These are phyloP conservation scores for Polydrusus tereticollis DNA, from an alignment of 2,888 invertebrate species.

Conservation along the genomic window DNA sequence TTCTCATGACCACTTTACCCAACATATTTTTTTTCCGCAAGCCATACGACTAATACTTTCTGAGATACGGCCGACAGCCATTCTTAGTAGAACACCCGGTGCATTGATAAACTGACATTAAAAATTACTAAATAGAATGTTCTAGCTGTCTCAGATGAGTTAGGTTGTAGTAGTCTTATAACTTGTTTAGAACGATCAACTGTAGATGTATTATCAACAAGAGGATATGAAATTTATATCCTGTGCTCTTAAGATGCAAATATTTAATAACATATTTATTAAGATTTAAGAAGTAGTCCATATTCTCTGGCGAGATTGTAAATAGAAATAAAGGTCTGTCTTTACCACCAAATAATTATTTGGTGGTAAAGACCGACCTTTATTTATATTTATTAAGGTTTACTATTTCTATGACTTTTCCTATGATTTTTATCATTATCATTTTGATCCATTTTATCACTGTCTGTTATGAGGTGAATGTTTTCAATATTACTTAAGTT, in stretches of 20 bases:
- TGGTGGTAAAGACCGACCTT: too few relatives aligned
- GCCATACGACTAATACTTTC: too few relatives aligned
- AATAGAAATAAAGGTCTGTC: too few relatives aligned
- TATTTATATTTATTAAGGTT: too few relatives aligned
- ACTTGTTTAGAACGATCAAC: neutral
- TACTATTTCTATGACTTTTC: neutral
- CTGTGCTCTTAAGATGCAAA: neutral
- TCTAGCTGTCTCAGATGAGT: neutral
- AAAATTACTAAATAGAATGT: neutral
- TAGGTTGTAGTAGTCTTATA: neutral
- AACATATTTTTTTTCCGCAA: too few relatives aligned
- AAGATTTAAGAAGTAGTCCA: too few relatives aligned
- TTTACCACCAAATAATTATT: too few relatives aligned
- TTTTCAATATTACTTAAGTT: neutral
- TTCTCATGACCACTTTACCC: too few relatives aligned
- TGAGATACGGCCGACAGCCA: too few relatives aligned
- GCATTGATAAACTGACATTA: neutral
- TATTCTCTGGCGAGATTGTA: too few relatives aligned
- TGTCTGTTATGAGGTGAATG: neutral
- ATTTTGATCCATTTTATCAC: neutral
- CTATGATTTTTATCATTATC: neutral
- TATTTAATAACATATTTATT: neutral
- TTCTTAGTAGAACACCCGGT: too few relatives aligned
- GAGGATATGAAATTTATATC: constrained; percentile 8
- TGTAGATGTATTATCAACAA: constrained; percentile 4